Base-by-base conservation (phyloP, 1,140 invertebrate species). In the Caerostris darwini region DNA sequence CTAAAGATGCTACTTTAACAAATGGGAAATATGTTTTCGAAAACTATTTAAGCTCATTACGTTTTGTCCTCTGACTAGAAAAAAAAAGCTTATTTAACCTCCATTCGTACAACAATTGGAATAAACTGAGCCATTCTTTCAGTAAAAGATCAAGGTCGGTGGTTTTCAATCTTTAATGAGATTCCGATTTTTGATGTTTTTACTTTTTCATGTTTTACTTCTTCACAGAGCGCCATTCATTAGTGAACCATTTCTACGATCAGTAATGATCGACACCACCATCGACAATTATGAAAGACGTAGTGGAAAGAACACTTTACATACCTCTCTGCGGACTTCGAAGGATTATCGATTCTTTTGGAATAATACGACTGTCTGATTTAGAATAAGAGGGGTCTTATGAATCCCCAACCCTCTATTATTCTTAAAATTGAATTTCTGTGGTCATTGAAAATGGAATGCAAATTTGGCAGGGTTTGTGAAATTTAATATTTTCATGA, bases 131-230 rank as follows among this genome's bases (percentile, higher is more conserved):
- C n/a, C 67, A 69, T 69, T 69, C 5, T 19, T 69, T 69, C 67
- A 6, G 4, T 69, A 19, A 86, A 59, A 59, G 56, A 12, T 85
- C 82, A 85, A 85, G 82, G 82, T 17, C 56, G 17, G 56, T 54
- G 54, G 57, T 59, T 59, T 59, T 59, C 83, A 86, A 58, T 58
- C n/a, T 56, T 86, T 86, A 86, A 86, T 86, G 83, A 86, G 83
- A 86, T 58, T 86, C 57, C 83, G 83, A 86, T 86, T 86, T 86
- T 86, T 86, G 56, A 86, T 59, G 19, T 59, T 86, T 86, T 59
- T 86, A 82, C 54, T 82, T 82, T 82, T 54, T 82, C 17, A 82
- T 56, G 77, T 54, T 82, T 82, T 54, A 54, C 77, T 82, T n/a
- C 67, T 10, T 56, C 77, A 56, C 56, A 86, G 5, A 86, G 34